Percentiles rank a stretch among this genome's conserved stretches.
Conservation (phyloP, 2,888 invertebrate genomes). For the Ophion ellenae region DNA sequence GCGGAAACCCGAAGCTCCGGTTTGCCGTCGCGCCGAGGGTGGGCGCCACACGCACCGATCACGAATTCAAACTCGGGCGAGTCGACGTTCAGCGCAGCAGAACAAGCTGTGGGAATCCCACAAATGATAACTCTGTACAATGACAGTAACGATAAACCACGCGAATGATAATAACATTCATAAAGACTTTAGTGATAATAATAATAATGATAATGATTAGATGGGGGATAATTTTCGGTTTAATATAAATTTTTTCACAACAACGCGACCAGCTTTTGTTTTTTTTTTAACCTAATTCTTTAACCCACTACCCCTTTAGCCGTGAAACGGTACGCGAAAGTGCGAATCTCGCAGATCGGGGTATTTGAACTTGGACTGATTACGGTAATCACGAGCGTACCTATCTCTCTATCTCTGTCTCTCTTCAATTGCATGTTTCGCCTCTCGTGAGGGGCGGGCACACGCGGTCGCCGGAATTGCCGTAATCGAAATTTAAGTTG, state of each 20-base stretch:
- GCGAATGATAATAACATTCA: background rate
- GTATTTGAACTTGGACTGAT: constrained; percentile 81
- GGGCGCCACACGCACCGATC: constrained; percentile 56
- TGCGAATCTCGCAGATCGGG: constrained; percentile 78
- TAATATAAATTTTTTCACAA: background rate
- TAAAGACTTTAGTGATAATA: background rate
- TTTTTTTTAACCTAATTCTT: background rate
- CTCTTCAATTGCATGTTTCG: constrained; percentile 81
- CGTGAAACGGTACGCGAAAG: constrained; percentile 71
- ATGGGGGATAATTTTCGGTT: background rate
- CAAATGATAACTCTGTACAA: background rate
- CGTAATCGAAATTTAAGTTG: constrained; percentile 74
- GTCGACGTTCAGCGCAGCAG: background rate
- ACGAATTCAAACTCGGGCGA: background rate
- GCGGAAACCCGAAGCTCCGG: background rate
- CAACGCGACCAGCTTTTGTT: too few relatives aligned
- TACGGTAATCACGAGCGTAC: constrained; percentile 79
- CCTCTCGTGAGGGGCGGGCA: constrained; percentile 63
- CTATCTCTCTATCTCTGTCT: constrained; percentile 33
- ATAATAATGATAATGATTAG: background rate
- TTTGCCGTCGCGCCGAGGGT: constrained; percentile 12
- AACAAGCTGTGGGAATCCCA: background rate
- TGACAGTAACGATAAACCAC: background rate
- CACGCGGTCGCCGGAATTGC: constrained; percentile 53
- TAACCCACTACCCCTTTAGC: background rate